Conservation (phyloP, 2,113 vertebrate species). For the Ceuthmochares aereus region DNA sequence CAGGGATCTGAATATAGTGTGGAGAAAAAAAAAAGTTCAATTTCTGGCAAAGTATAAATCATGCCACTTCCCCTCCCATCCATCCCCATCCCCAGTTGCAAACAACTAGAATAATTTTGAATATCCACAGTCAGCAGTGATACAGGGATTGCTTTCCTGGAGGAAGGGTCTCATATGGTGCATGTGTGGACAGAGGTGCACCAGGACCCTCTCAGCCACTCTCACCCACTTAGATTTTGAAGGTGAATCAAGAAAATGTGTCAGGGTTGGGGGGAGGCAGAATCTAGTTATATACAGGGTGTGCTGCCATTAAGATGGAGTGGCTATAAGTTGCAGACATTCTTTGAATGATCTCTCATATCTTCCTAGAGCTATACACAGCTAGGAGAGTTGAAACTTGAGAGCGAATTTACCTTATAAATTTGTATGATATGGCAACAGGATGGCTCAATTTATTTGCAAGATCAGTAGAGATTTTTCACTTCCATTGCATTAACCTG, state of each 20-base stretch:
- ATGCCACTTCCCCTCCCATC: too few species aligned
- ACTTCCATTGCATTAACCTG: not conserved
- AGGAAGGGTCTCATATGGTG: not conserved
- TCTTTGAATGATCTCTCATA: not conserved
- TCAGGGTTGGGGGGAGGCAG: fast-evolving
- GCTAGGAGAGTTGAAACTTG: not conserved
- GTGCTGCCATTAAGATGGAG: not conserved
- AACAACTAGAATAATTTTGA: too few species aligned
- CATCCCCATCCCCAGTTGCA: too few species aligned
- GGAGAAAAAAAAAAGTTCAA: not conserved
- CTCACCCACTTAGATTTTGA: not conserved
- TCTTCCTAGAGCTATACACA: not conserved
- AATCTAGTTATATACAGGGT: not conserved
- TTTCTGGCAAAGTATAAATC: not conserved
- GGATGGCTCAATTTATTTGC: not conserved
- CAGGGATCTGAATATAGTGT: not conserved
- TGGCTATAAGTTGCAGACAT: not conserved
- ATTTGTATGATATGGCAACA: not conserved
- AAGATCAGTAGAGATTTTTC: not conserved
- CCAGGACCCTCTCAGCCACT: not conserved
- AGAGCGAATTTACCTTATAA: not conserved
- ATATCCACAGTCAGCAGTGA: not conserved
- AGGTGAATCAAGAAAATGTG: not conserved
- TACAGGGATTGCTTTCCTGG: not conserved
- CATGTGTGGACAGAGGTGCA: fast-evolving